phyloP scores from a whole-genome alignment of 2,888 invertebrate species.

The Tenthredo mesomela region DNA sequence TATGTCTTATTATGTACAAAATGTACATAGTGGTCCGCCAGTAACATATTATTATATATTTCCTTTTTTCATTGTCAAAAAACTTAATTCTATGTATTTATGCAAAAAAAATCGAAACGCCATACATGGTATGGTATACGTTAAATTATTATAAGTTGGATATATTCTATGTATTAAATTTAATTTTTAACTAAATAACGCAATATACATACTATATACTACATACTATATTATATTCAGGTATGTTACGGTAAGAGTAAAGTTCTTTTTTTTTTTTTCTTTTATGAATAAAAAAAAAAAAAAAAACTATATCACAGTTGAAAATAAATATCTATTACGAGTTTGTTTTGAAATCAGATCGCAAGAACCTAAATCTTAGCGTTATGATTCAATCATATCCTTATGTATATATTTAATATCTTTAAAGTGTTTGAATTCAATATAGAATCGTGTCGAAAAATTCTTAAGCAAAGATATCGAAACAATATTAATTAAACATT shows the following conservation, averaged over 20 bases:
- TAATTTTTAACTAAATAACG: neutral
- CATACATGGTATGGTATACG: conserved; percentile 9
- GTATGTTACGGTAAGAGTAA: neutral
- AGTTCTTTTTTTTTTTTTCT: neutral
- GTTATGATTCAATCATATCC: neutral
- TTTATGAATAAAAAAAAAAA: neutral
- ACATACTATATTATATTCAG: too few relatives aligned
- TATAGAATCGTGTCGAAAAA: neutral
- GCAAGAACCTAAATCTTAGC: neutral
- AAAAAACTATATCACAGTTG: conserved; percentile 48
- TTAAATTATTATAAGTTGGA: neutral
- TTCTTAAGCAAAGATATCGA: neutral
- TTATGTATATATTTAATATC: neutral
- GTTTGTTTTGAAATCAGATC: conserved; percentile 31
- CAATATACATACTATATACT: too few relatives aligned
- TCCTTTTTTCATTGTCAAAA: neutral
- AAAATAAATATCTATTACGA: conserved; percentile 33
- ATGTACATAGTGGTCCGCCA: conserved; percentile 24
- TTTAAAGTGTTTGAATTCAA: neutral
- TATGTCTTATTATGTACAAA: conserved; percentile 17
- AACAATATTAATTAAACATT: neutral
- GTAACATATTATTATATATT: conserved; percentile 2
- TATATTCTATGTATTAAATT: conserved; percentile 13
- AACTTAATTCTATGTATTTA: neutral
- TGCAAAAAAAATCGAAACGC: neutral